Percentiles rank a stretch among this genome's conserved stretches.
phyloP scores from a whole-genome alignment of 2,113 vertebrate species.

The Pardalotus punctatus region DNA sequence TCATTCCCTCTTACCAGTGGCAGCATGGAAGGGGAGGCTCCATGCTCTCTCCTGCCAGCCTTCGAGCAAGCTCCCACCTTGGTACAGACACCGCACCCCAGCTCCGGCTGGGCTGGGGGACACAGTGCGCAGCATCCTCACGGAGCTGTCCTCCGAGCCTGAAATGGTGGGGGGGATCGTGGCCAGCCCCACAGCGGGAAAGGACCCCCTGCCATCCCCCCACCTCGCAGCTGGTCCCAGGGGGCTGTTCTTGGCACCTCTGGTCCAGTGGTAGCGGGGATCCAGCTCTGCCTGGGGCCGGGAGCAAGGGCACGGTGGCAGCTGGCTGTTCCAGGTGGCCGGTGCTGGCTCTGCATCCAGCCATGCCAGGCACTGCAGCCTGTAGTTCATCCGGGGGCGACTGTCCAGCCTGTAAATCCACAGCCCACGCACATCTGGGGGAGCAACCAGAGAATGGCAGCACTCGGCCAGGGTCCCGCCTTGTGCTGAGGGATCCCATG shows the following conservation, averaged over 20 bases:
- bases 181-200: rapidly evolving
- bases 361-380: slow-evolving; percentile 67
- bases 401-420: slow-evolving; percentile 70
- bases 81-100: slow-evolving; percentile 30
- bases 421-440: slow-evolving; percentile 54
- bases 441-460: not conserved
- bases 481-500: not conserved
- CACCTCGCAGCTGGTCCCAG: not conserved
- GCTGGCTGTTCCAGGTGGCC: slow-evolving; percentile 1
- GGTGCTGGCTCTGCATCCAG: not conserved
- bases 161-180: not conserved
- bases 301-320: slow-evolving; percentile 72
- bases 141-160: rapidly evolving
- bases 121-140: not conserved
- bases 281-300: slow-evolving; percentile 64
- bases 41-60: slow-evolving; percentile 54
- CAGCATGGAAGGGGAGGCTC: not conserved
- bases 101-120: not conserved
- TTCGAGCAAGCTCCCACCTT: not conserved
- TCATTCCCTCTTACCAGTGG: not conserved
- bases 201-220: not conserved
- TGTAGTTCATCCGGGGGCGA: slow-evolving; percentile 53
- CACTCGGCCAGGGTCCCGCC: rapidly evolving
- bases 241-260: not conserved
- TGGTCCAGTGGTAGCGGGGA: slow-evolving; percentile 34